These are phyloP conservation scores for Tethea ocularis DNA, from an alignment of 2,888 invertebrate species.

Conservation along the genomic window DNA sequence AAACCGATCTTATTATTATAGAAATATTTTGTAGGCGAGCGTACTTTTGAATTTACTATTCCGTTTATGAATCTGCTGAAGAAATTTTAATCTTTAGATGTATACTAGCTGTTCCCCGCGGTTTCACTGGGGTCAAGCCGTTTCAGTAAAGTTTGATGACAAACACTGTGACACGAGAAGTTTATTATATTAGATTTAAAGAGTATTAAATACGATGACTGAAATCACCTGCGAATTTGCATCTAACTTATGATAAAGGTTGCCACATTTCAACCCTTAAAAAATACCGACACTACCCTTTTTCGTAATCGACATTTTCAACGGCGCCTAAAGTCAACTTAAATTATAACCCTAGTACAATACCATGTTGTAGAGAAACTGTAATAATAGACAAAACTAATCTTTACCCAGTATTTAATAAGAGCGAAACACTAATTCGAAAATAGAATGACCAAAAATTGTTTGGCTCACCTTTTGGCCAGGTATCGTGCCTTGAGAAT, in stretches of 20 bases:
- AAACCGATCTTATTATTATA: neutral
- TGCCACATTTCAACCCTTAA: neutral
- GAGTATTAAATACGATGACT: too few species aligned
- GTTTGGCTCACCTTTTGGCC: conserved; percentile 47
- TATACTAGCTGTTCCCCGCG: neutral
- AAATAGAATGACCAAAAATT: conserved; percentile 9
- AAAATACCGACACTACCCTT: conserved; percentile 2
- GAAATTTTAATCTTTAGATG: neutral
- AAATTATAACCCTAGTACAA: conserved; percentile 24
- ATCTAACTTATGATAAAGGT: neutral
- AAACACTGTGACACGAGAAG: too few species aligned
- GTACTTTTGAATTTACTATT: neutral
- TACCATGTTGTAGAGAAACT: conserved; percentile 32
- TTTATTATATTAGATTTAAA: too few species aligned
- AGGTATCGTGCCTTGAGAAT: conserved; percentile 69
- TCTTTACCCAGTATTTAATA: conserved; percentile 39
- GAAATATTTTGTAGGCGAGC: neutral
- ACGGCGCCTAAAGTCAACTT: conserved; percentile 35
- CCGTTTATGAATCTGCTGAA: neutral
- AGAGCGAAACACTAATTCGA: conserved; percentile 15
- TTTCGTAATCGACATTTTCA: conserved; percentile 25
- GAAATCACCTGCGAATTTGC: neutral
- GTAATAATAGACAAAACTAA: conserved; percentile 36
- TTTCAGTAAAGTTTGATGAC: too few species aligned
- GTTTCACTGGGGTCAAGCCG: too few species aligned